These are phyloP conservation scores for Bombycilla garrulus DNA, from an alignment of 2,113 vertebrate genomes.

Conservation along the genomic window DNA sequence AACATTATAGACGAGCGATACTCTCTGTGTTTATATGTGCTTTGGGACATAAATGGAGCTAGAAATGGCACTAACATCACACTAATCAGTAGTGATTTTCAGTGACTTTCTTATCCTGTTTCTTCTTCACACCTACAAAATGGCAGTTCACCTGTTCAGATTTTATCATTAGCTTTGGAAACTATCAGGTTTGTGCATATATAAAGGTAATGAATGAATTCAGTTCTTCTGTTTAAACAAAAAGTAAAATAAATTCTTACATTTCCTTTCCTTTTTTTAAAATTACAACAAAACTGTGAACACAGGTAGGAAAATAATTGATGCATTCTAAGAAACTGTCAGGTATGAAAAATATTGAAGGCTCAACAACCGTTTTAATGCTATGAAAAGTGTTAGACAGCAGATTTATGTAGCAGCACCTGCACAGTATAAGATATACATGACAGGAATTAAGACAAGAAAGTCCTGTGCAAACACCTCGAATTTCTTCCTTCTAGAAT, in stretches of 20 bases:
- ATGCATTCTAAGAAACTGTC: background rate
- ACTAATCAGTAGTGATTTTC: background rate
- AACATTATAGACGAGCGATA: background rate
- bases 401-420: background rate
- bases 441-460: background rate
- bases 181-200: background rate
- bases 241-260: background rate
- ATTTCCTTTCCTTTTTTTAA: background rate
- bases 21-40: background rate
- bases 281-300: background rate
- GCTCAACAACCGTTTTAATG: background rate
- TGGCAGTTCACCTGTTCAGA: background rate
- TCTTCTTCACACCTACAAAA: background rate
- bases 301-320: constrained; percentile 22
- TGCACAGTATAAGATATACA: background rate
- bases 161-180: background rate
- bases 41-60: background rate
- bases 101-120: background rate
- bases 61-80: background rate
- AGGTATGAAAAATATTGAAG: constrained; percentile 7
- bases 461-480: background rate
- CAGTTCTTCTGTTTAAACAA: background rate
- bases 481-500: background rate
- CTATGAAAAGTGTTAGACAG: background rate
- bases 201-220: background rate